Evolutionary conservation across 37 sponge, comb jelly and placozoan species (phyloP), one percentile per base, ranked within the genome.

Genomic region (Geodia barretti): DNA sequence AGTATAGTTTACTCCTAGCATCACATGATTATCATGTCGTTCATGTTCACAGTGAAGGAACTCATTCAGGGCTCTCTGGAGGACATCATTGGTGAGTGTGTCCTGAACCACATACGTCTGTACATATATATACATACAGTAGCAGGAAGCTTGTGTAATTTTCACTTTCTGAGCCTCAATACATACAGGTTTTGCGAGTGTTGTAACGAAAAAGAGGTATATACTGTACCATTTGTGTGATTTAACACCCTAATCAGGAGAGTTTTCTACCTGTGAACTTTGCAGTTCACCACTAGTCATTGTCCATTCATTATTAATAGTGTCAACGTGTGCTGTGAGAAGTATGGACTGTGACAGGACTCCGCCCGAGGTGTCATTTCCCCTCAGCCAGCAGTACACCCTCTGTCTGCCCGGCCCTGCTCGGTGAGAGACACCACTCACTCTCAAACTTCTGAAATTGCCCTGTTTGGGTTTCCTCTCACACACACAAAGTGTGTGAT

Each of bases 301-400:
- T n/a, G n/a, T n/a, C n/a, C n/a, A n/a, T n/a, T n/a, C n/a, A n/a
- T 14, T 47, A 47, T 14, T 17, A 7, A 36, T 81, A 94, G 95
- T 74, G 14, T 60, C 85, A 29, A 84, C 85, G 0, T 94, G 95
- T 62, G 90, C 91, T 87, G 88, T 91, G 19, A 64, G 86, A 23
- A 68, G 83, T 24, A 42, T 63, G 19, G 78, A 70, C n/a, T 59
- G 59, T 29, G 82, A 77, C 35, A 73, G 59, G 32, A 23, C 41
- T 28, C 89, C 93, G 1, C 86, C 86, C 42, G 41, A 32, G 24
- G 77, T 85, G 26, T 64, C 73, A 23, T 92, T 84, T 68, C 89
- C 93, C 64, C 78, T 92, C 40, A 88, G 84, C 62, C 68, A 76
- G 14, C 38, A 79, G 32, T 89, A 68, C 69, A 79, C 75, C 1